Evolutionary conservation across 2,888 invertebrate species (phyloP), one percentile per base, ranked within the genome.

Genomic region (Beris morrisii): DNA sequence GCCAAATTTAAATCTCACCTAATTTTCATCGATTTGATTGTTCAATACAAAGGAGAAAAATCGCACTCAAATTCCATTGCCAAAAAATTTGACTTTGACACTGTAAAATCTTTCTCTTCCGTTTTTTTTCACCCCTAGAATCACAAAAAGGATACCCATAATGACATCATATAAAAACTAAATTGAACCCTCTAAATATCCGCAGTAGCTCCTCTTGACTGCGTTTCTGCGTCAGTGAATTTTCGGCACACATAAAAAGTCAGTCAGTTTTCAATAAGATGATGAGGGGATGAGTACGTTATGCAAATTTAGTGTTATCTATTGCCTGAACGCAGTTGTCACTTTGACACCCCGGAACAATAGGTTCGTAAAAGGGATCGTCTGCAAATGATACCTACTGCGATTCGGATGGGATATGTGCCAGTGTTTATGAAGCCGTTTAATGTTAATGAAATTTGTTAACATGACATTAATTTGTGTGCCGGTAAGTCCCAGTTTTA

Each of bases 221-320:
- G 38, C 38, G 38, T 61, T 61, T 61, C 61, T 43, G 61, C 61
- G 61, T 61, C 61, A 61, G 12, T 61, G 61, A n/a, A 15, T 52
- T 46, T 58, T 22, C 43, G 28, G 45, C 28, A 30, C 7, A 30
- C 28, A 45, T 31, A 52, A 52, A 28, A 38, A 7, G 9, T 38
- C 38, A 5, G 22, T 22, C 22, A 22, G 22, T 22, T 22, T 22
- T 22, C 22, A 1, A 22, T 22, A 22, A 22, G 22, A 22, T 22
- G 31, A 30, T 12, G 31, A 12, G 31, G 31, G 7, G 52, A 52
- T 61, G 52, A 61, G 43, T 22, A 22, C 22, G 52, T 61, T 61
- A 61, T 61, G 61, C 61, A 61, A 61, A 61, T 61, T 61, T 52
- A 61, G 38, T 22, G 61, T 61, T 61, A 61, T 61, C 61, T 61